Evolutionary conservation across 2,797 vertebrate species (phyloP), one percentile per base, ranked within the genome.

Genomic region (Tolypeutes matacus): DNA sequence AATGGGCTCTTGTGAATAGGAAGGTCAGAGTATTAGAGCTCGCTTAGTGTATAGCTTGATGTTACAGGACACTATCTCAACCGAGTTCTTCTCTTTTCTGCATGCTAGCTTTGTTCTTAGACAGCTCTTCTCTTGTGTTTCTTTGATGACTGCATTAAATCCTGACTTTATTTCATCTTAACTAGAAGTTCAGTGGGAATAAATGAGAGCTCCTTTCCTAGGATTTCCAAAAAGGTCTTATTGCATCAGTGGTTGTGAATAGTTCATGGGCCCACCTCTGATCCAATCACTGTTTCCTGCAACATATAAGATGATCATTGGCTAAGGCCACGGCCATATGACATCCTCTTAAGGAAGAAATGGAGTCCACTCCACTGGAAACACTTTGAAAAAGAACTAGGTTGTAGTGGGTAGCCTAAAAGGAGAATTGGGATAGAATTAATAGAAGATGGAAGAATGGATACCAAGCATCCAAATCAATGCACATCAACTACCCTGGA

Each of bases 181-280:
- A 46, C n/a, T 36, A 2, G 7, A 86, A 64, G 17, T 89, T 27
- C 29, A 86, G 3, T 11, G 15, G 9, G 10, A 31, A 94, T 69
- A 23, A 91, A 87, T 14, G 39, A 84, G 12, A 64, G 14, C 69
- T 2, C 2, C 14, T 60, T 31, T 46, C 75, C 46, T 39, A 84
- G 21, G 53, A 86, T 92, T 73, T 96, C 67, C 36, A 86, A 25
- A 80, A 86, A 39, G 25, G n/a, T 46, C 9, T 84, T 8, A 65
- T 4, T 84, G 29, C 0, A 76, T 72, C 27, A 25, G 21, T 36
- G 23, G 46, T 60, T 75, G 87, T 94, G 18, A 93, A 86, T 4
- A 56, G 36, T 14, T 49, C 29, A 29, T 12, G 29, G 5, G 3
- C 13, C 58, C 14, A 39, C 11, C n/a, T 14, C 25, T 39, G 1